These are phyloP conservation scores for Novumbra hubbsi DNA, from an alignment of 2,797 vertebrate species.

Conservation along the genomic window DNA sequence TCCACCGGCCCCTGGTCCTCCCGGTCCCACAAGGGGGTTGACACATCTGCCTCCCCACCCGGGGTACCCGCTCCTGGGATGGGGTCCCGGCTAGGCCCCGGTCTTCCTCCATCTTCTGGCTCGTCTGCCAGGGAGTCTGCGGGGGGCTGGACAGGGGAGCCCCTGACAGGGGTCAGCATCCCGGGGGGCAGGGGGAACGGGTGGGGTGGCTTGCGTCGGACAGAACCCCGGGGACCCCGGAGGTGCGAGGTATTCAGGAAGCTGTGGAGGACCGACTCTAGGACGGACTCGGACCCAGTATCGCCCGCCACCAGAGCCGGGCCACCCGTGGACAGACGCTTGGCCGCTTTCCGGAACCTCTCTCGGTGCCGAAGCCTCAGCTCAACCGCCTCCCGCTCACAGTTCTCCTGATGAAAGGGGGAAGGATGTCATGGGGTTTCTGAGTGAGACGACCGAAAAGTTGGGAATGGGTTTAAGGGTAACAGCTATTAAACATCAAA, in stretches of 20 bases:
- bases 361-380: constrained; percentile 56
- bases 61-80: not conserved
- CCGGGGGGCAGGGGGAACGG: not conserved
- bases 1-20: not conserved
- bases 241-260: constrained; percentile 50
- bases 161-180: constrained; percentile 9
- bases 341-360: constrained; percentile 39
- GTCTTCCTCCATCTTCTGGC: not conserved
- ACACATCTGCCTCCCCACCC: not conserved
- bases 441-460: too few species aligned
- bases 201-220: constrained; percentile 51
- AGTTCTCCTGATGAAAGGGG: constrained; percentile 64
- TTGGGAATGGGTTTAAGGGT: too few species aligned
- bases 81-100: not conserved
- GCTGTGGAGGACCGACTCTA: constrained; percentile 70
- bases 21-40: not conserved
- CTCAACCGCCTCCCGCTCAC: constrained; percentile 65
- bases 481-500: too few species aligned
- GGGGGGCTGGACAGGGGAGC: constrained; percentile 22
- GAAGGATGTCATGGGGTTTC: not conserved
- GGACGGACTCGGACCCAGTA: constrained; percentile 19
- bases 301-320: constrained; percentile 25
- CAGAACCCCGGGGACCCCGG: constrained; percentile 16
- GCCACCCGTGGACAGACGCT: constrained; percentile 51
- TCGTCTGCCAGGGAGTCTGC: constrained; percentile 3